Base-by-base conservation (phyloP, 2,113 vertebrate species). In the Bolborhynchus lineola region DNA sequence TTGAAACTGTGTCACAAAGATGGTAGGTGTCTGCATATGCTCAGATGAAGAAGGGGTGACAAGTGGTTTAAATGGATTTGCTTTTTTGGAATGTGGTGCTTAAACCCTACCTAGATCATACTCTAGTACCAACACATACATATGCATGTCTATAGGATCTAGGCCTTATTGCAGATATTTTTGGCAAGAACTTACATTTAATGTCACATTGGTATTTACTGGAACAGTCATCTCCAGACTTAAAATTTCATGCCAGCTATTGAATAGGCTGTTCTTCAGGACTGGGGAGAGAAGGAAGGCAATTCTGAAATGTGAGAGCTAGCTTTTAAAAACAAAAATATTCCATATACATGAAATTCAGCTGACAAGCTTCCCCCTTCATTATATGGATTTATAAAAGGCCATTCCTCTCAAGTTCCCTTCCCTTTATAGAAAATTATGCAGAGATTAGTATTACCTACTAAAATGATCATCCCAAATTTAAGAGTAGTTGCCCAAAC, bases 171-270 rank as follows among this genome's bases (percentile, higher is more conserved):
- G 0, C 74, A 91, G 91, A 71, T 93, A 94, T 93, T 95, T 88
- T 91, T 86, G 72, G 80, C 50, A 88, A 88, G 82, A 83, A 88
- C 53, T 82, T 80, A 16, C 90, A 90, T 70, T 74, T 86, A 82
- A 88, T 93, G 79, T 92, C 91, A 86, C 1, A 2, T 42, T 96
- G 82, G 39, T 90, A 92, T 93, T 95, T 88, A 91, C 49, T 71
- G 42, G 60, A 87, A 71, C 33, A 90, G 64, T 89, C 74, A 81
- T 55, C 39, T 89, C 62, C 67, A 5, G 69, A 67, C 84, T 95
- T 47, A 72, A 76, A 82, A 82, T 72, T 95, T 50, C 87, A 57
- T n/a, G 17, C 29, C 44, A 89, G 77, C 28, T 49, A 55, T 93
- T 60, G 47, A 84, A 91, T 50, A 96, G 35, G 57, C 52, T 90